These are phyloP conservation scores for Zapornia atra DNA, from an alignment of 2,113 vertebrate species.

Conservation along the genomic window DNA sequence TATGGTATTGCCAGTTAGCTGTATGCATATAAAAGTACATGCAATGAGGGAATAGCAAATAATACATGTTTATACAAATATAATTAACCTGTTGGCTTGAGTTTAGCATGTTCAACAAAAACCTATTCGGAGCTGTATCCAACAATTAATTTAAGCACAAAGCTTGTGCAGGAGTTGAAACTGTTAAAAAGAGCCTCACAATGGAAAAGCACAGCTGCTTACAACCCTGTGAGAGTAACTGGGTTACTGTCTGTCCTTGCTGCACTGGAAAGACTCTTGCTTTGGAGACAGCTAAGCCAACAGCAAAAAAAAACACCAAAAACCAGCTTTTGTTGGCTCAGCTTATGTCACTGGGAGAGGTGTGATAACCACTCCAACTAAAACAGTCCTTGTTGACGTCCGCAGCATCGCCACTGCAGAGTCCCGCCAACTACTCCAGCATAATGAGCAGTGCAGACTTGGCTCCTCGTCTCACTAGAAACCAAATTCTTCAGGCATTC, in stretches of 20 bases:
- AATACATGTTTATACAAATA: not conserved
- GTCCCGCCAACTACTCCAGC: not conserved
- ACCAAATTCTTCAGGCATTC: not conserved
- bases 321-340: not conserved
- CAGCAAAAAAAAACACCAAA: not conserved
- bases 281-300: not conserved
- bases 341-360: not conserved
- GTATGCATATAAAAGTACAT: not conserved
- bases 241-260: not conserved
- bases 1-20: not conserved
- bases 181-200: not conserved
- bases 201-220: not conserved
- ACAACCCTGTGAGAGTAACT: not conserved
- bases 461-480: not conserved
- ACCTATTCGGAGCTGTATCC: not conserved
- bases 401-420: not conserved
- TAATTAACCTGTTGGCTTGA: not conserved
- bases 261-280: not conserved
- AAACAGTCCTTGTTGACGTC: not conserved
- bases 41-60: not conserved
- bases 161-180: not conserved
- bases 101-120: not conserved
- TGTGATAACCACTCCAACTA: not conserved
- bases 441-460: not conserved
- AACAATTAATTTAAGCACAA: not conserved